Conservation (phyloP, 2,888 invertebrate genomes). For the Tubulanus polymorphus region DNA sequence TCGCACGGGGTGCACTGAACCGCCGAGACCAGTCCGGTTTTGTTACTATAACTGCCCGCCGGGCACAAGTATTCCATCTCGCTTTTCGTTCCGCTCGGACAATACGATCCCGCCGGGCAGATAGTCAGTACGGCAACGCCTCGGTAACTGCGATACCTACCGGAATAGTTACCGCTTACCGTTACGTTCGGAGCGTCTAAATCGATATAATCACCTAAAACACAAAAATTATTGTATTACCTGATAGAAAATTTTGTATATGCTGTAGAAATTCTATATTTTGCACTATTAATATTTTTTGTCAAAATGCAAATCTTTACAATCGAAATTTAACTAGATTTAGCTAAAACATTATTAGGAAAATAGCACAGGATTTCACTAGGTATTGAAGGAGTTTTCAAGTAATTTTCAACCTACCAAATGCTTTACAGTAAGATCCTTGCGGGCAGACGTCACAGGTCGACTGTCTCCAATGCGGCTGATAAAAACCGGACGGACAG, state of each 20-base stretch:
- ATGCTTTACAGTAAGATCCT: slow-evolving; percentile 42
- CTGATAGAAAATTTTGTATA: too few relatives aligned
- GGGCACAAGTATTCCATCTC: slow-evolving; percentile 42
- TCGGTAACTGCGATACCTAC: slow-evolving; percentile 38
- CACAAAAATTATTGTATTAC: not conserved
- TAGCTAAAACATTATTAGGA: too few relatives aligned
- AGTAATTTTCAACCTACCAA: slow-evolving; percentile 31
- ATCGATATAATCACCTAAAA: slow-evolving; percentile 40
- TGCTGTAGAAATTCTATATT: too few relatives aligned
- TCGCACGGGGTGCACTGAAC: slow-evolving; percentile 45
- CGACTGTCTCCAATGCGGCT: slow-evolving; percentile 38
- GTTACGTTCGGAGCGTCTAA: slow-evolving; percentile 37
- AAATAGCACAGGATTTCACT: too few relatives aligned
- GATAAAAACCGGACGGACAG: slow-evolving; percentile 48
- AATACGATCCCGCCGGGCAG: slow-evolving; percentile 46
- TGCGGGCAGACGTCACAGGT: slow-evolving; percentile 43
- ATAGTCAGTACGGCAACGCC: slow-evolving; percentile 41
- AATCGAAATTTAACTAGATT: too few relatives aligned
- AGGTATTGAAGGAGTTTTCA: too few relatives aligned
- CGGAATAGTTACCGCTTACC: slow-evolving; percentile 36
- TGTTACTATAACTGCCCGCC: slow-evolving; percentile 42
- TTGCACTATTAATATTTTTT: too few relatives aligned
- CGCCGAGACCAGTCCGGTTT: slow-evolving; percentile 31
- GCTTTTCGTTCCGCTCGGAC: slow-evolving; percentile 34
- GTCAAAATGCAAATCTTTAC: too few relatives aligned